Evolutionary conservation across 2,888 invertebrate species (phyloP).

Genomic region (Cryptus viduatorius): DNA sequence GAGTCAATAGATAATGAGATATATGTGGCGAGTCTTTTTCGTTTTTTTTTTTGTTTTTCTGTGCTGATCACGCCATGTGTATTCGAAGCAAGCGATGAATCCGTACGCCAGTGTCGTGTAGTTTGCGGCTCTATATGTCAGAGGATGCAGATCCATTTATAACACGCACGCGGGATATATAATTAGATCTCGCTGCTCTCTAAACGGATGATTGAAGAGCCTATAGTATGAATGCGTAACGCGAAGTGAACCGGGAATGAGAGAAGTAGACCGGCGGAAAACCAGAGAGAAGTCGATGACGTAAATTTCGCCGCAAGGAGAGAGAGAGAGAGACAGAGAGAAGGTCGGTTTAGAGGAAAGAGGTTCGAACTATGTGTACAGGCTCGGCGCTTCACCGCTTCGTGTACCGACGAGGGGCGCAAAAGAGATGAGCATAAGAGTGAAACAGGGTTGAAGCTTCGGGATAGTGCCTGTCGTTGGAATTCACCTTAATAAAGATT

Average conservation of each 20-base stretch:
- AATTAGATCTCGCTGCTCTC: slow-evolving; percentile 26
- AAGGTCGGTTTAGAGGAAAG: neutral
- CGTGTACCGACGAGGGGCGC: neutral
- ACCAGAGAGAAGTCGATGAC: neutral
- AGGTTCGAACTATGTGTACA: neutral
- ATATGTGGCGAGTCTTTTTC: neutral
- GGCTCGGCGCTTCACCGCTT: neutral
- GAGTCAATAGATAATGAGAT: too few relatives aligned
- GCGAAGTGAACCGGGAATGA: neutral
- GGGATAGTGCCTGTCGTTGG: slow-evolving; percentile 51
- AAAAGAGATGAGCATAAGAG: neutral
- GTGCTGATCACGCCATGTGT: slow-evolving; percentile 1
- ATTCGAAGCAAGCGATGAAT: neutral
- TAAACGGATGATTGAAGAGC: slow-evolving; percentile 52
- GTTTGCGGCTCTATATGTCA: neutral
- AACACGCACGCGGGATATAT: slow-evolving; percentile 25
- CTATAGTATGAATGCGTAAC: slow-evolving; percentile 19
- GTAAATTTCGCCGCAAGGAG: neutral
- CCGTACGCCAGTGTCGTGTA: neutral
- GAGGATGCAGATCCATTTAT: slow-evolving; percentile 44
- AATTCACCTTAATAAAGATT: slow-evolving; percentile 74
- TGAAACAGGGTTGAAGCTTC: slow-evolving; percentile 31
- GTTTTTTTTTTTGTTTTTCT: neutral
- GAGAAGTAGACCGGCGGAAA: neutral
- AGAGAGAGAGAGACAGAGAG: neutral